Conservation (phyloP, 2,113 vertebrate species). For the Thalassarche chlororhynchos region DNA sequence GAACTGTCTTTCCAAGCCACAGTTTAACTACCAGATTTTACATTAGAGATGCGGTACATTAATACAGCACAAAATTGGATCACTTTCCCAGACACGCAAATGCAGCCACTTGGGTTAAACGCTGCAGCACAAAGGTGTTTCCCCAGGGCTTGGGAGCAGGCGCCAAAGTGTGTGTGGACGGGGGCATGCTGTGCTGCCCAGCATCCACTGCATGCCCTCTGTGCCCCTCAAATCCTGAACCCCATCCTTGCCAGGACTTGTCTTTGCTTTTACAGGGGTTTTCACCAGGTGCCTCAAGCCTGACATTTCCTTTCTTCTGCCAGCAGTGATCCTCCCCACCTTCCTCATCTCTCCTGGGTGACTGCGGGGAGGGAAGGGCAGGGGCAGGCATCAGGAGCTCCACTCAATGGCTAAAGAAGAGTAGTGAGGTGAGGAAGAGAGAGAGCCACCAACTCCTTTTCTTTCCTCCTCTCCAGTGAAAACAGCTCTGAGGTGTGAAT, state of each 20-base stretch:
- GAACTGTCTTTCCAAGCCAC: not conserved
- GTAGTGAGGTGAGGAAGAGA: not conserved
- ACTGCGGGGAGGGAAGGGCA: not conserved
- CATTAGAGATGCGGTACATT: not conserved
- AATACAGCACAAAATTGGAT: not conserved
- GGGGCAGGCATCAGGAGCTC: not conserved
- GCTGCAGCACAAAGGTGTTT: not conserved
- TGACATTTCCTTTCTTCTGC: not conserved
- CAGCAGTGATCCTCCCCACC: not conserved
- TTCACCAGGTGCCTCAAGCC: not conserved
- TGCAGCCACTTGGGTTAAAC: not conserved
- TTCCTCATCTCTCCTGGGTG: not conserved
- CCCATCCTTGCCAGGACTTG: not conserved
- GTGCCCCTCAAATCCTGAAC: not conserved
- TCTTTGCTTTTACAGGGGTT: not conserved
- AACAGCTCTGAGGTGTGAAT: not conserved
- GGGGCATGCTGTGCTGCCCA: not conserved
- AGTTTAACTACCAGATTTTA: not conserved
- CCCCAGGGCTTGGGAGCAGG: not conserved
- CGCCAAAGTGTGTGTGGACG: fast-evolving
- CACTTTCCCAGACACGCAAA: not conserved
- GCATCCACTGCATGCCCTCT: not conserved
- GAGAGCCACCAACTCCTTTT: not conserved
- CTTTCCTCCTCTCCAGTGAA: not conserved
- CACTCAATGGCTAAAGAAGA: not conserved